phyloP scores from a whole-genome alignment of 2,888 invertebrate species.

The Leptogaster cylindrica region DNA sequence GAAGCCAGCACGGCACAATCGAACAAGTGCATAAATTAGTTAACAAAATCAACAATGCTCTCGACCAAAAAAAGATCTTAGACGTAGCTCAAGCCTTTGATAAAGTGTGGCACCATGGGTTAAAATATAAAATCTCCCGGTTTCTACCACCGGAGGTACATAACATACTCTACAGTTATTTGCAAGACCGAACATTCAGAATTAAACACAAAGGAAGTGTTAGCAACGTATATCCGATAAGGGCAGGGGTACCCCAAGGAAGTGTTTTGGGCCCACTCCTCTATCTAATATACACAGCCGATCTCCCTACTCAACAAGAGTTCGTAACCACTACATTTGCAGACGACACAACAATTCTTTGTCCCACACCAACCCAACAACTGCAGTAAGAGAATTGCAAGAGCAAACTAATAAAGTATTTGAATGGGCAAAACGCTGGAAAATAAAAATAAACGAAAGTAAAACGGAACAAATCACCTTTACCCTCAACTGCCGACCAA shows the following conservation, averaged over 20 bases:
- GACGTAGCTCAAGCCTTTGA: conserved; percentile 44
- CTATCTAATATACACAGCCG: background rate
- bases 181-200: background rate
- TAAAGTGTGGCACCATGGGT: conserved; percentile 39
- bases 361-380: background rate
- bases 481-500: background rate
- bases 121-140: conserved; percentile 23
- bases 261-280: conserved; percentile 21
- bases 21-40: conserved; percentile 18
- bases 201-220: conserved; percentile 2
- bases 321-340: background rate
- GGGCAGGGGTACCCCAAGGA: conserved; percentile 15
- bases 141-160: background rate
- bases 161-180: background rate
- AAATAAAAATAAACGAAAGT: background rate
- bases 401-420: background rate
- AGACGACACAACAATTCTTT: background rate
- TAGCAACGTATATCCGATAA: background rate
- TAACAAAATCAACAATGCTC: conserved; percentile 2
- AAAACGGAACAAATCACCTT: conserved; percentile 4
- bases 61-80: conserved; percentile 38
- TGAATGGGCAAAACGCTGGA: background rate
- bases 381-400: background rate
- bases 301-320: background rate
- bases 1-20: conserved; percentile 30